Conservation (phyloP, 2,797 vertebrate species). For the Artibeus jamaicensis region DNA sequence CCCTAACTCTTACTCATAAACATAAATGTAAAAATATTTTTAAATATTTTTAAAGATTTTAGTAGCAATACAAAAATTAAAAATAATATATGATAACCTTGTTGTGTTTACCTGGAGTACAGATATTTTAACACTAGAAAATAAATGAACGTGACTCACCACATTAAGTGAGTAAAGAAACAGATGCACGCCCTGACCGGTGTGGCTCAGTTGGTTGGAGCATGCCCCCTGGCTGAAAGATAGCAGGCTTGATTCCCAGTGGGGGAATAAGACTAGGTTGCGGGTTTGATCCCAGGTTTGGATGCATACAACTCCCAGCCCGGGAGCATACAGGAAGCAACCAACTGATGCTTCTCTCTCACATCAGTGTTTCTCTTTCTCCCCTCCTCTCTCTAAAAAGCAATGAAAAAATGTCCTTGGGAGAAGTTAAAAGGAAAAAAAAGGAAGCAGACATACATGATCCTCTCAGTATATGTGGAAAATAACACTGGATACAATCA, state of each 20-base stretch:
- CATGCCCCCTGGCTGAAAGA: background rate
- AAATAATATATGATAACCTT: background rate
- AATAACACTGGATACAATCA: background rate
- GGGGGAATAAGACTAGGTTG: background rate
- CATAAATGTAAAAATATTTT: background rate
- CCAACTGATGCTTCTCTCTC: background rate
- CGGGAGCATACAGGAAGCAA: background rate
- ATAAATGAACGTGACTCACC: conserved; percentile 13
- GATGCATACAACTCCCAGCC: background rate
- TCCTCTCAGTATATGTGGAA: background rate
- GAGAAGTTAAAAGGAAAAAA: background rate
- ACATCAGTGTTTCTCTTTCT: background rate
- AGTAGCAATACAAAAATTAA: background rate
- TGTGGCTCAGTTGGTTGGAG: background rate
- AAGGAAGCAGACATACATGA: background rate
- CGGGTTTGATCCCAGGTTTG: background rate
- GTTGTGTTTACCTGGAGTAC: background rate
- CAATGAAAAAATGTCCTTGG: background rate
- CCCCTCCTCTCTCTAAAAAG: background rate
- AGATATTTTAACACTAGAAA: conserved; percentile 39
- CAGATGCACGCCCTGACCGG: background rate
- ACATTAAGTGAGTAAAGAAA: background rate
- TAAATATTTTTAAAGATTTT: too few species aligned
- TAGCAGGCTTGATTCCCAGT: background rate
- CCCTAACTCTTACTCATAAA: background rate